Evolutionary conservation across 2,888 invertebrate species (phyloP).

Genomic region (Hirtodrosophila cameraria): DNA sequence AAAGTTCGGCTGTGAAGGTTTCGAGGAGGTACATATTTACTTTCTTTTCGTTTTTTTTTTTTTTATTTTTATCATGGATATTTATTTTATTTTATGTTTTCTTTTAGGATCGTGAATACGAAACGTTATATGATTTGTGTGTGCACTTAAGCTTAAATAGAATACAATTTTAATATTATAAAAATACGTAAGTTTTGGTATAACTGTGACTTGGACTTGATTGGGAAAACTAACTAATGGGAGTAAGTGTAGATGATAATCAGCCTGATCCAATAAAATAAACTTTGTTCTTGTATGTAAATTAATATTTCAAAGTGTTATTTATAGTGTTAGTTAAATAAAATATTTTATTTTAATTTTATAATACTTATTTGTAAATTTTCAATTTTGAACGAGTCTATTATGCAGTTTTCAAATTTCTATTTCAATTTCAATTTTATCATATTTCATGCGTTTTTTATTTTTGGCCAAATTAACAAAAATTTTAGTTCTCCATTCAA

Average conservation of each 20-base stretch:
- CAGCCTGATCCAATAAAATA: constrained; percentile 7
- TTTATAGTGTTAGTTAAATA: constrained; percentile 14
- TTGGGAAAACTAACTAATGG: constrained; percentile 24
- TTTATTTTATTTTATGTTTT: constrained; percentile 5
- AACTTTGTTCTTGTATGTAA: constrained; percentile 10
- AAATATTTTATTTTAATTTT: constrained; percentile 5
- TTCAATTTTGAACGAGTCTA: constrained; percentile 67
- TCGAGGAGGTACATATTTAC: constrained; percentile 48
- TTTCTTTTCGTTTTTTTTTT: constrained; percentile 25
- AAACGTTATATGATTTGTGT: constrained; percentile 31
- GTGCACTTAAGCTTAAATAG: constrained; percentile 58
- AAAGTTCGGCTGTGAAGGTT: constrained; percentile 78
- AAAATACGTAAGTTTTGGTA: constrained; percentile 23
- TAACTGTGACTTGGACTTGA: constrained; percentile 8
- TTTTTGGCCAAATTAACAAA: constrained; percentile 59
- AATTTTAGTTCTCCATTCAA: constrained; percentile 60
- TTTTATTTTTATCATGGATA: constrained; percentile 6
- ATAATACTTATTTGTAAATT: constrained; percentile 12
- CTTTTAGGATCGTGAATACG: not conserved
- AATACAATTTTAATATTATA: constrained; percentile 36
- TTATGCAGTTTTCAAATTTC: constrained; percentile 15
- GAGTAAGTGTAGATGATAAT: constrained; percentile 3
- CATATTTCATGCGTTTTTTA: constrained; percentile 52
- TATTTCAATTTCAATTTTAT: constrained; percentile 28
- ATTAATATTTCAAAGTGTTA: not conserved